phyloP scores from a whole-genome alignment of 1,140 invertebrate genomes.

The Musca vetustissima region DNA sequence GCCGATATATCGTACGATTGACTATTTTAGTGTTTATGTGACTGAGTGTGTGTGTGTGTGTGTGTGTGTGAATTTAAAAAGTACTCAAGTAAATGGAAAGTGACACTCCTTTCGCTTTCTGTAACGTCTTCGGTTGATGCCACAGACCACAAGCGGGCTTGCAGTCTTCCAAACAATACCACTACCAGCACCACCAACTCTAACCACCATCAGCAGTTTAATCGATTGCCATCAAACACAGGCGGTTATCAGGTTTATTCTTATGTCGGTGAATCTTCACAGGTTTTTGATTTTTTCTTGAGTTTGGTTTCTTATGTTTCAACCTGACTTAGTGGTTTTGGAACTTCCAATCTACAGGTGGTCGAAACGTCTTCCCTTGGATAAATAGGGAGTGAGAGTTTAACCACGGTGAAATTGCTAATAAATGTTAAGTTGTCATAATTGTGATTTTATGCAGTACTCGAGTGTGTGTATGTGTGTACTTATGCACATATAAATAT shows the following conservation, averaged over 20 bases:
- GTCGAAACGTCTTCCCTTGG: background rate
- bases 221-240: conserved; percentile 14
- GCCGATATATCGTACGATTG: background rate
- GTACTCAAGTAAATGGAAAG: conserved; percentile 7
- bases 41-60: too few relatives aligned
- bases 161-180: background rate
- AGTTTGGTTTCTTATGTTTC: background rate
- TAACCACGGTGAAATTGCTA: too few relatives aligned
- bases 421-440: too few relatives aligned
- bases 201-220: background rate
- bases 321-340: background rate
- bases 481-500: too few relatives aligned
- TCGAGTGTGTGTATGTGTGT: too few relatives aligned
- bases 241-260: background rate
- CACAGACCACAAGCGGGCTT: background rate
- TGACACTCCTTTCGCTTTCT: conserved; percentile 21
- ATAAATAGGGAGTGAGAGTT: too few relatives aligned
- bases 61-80: conserved; percentile 19
- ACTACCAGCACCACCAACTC: background rate
- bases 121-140: background rate
- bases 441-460: too few relatives aligned
- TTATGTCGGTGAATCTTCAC: conserved; percentile 1
- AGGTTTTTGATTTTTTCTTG: too few relatives aligned
- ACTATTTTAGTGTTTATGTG: too few relatives aligned
- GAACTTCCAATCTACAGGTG: conserved; percentile 1